Evolutionary conservation across 2,797 vertebrate genomes (phyloP).

Genomic region (Darevskia nairensis): DNA sequence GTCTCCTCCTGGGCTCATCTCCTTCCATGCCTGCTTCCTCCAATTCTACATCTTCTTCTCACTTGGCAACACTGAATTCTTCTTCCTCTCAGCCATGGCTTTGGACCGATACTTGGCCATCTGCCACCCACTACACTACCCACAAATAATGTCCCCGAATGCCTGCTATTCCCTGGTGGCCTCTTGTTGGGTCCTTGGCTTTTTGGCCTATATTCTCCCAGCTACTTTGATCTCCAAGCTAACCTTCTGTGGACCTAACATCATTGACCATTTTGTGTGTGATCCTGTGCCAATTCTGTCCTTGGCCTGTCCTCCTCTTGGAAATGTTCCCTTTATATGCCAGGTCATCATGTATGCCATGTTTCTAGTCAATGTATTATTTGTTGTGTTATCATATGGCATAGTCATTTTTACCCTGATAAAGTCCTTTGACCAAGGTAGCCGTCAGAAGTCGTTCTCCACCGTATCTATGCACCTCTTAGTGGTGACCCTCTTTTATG

Average conservation of each 20-base stretch:
- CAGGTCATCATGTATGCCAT: slow-evolving; percentile 40
- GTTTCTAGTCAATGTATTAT: slow-evolving; percentile 55
- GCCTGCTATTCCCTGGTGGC: background rate
- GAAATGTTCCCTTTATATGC: slow-evolving; percentile 54
- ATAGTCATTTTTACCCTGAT: slow-evolving; percentile 57
- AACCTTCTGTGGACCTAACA: background rate
- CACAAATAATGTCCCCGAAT: slow-evolving; percentile 23
- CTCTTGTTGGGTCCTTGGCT: background rate
- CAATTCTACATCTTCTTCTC: slow-evolving; percentile 65
- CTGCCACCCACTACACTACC: slow-evolving; percentile 57
- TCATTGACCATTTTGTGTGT: slow-evolving; percentile 67
- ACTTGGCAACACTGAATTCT: slow-evolving; percentile 47
- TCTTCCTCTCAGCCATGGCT: slow-evolving; percentile 61
- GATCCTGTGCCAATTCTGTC: slow-evolving; percentile 65
- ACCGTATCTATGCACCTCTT: slow-evolving; percentile 66
- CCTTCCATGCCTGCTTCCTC: slow-evolving; percentile 59
- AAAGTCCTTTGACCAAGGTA: slow-evolving; percentile 48
- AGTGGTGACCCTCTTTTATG: slow-evolving; percentile 67
- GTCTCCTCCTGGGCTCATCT: slow-evolving; percentile 48
- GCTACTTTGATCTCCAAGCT: background rate
- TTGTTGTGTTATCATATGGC: slow-evolving; percentile 59
- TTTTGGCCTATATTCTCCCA: background rate
- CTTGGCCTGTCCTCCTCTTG: slow-evolving; percentile 59
- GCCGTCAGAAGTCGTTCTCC: slow-evolving; percentile 53
- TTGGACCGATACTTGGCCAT: slow-evolving; percentile 63